Base-by-base conservation (phyloP, 2,888 invertebrate genomes). In the Phaedon cochleariae region DNA sequence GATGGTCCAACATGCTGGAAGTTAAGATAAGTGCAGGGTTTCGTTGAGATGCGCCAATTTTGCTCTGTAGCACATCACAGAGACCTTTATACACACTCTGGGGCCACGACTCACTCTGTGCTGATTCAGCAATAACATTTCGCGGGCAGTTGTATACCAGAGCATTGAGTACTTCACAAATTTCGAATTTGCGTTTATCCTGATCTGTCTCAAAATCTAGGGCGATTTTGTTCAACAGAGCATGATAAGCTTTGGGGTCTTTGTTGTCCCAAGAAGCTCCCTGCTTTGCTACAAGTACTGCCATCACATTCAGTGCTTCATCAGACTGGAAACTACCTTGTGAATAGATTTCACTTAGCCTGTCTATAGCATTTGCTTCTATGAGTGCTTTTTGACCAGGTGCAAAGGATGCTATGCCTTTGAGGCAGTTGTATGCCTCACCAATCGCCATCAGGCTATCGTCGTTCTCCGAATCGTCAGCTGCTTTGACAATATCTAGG, bases 251-350 rank as follows among this genome's bases (percentile, higher is more conserved):
- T 78, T 90, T 90, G 0, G 92, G 90, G 78, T 93, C 90, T 67
- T 87, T 87, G 64, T 87, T 87, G 70, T 91, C 90, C 95, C 95
- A 95, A 22, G 92, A 91, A 21, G 85, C 81, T 0, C 94, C 94
- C 80, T 92, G 90, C 71, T 89, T 86, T 68, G 88, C 89, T 0
- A 92, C 92, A 57, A 95, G 82, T 1, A 79, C 71, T 59, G 90
- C 88, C 1, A 93, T 92, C 73, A 96, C 89, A 76, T 92, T 92
- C 34, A 95, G 84, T 0, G 95, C 95, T 81, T 95, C 93, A 79
- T 96, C 96, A 0, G 94, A 94, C 82, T 95, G 94, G 78, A 95
- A 95, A 81, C 93, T 93, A 81, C 94, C 94, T 70, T 92, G 92
- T 0, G 93, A 89, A 81, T 95, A 96, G 71, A 95, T 93, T 80